Evolutionary conservation across 2,113 vertebrate species (phyloP), one percentile per base, ranked within the genome.

Genomic region (Nanger granti): DNA sequence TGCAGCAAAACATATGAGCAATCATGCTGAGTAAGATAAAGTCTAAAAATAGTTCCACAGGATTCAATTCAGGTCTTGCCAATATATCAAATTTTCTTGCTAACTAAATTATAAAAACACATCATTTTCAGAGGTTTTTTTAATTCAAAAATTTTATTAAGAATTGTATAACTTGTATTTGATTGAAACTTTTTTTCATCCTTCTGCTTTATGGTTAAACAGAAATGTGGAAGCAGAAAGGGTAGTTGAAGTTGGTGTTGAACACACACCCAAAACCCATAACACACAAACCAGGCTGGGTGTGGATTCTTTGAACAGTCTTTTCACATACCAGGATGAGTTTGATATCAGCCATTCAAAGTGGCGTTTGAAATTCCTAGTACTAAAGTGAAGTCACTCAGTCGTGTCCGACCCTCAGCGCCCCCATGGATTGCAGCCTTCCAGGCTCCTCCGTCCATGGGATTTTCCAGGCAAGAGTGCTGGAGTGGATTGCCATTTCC

Each of bases 161-260:
- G 34, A 92, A 85, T 80, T 92, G 13, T 92, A 37, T 92, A 79
- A 22, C 49, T 87, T 84, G 3, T 44, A 28, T 92, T 92, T 89
- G 14, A 79, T 59, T 69, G 89, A 91, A 93, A 82, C 64, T 26
- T 93, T 49, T 94, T 89, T 86, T 89, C 20, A 79, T 88, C 34
- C 62, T 96, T 91, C 76, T 44, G 34, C 52, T 89, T 95, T 76
- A 89, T 69, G 44, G 18, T 92, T 95, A 85, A 96, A 87, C 29
- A 66, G 89, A 92, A 79, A 62, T 55, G n/a, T 91, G 41, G 37
- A 89, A 94, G 89, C 47, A 91, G 34, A 90, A 93, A 10, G 85
- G 24, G 31, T 88, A 14, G 41, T 82, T 80, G 34, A 44, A 93
- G 7, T 79, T 97, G 60, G 79, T 89, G 9, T 20, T 76, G n/a